phyloP scores from a whole-genome alignment of 2,888 invertebrate species.

The Sinhomidia bicolor region DNA sequence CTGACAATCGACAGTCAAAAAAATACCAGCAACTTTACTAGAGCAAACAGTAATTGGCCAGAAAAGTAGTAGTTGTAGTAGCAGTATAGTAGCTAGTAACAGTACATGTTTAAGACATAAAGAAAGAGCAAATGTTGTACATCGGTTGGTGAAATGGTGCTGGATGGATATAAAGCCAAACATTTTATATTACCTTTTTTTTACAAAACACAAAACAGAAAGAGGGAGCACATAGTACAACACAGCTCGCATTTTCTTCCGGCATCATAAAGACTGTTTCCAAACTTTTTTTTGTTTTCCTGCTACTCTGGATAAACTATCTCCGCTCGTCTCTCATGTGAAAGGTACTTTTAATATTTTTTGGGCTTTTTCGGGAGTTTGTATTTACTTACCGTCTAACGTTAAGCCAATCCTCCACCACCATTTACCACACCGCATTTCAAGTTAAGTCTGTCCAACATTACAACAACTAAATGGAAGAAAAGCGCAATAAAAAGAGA shows the following conservation, averaged over 20 bases:
- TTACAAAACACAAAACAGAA: neutral
- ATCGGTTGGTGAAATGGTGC: neutral
- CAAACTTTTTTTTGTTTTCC: neutral
- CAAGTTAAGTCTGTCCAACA: conserved; percentile 34
- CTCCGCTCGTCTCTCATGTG: neutral
- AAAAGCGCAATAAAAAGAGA: conserved; percentile 30
- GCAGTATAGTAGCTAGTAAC: neutral
- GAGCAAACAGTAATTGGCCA: conserved; percentile 11
- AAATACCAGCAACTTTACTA: neutral
- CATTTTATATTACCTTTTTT: neutral
- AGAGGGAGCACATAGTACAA: too few species aligned
- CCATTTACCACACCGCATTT: conserved; percentile 4
- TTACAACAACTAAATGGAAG: conserved; percentile 1
- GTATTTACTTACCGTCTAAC: neutral
- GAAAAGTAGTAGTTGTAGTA: neutral
- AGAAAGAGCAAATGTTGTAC: neutral
- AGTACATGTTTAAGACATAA: neutral
- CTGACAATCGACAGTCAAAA: conserved; percentile 17
- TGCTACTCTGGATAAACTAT: neutral
- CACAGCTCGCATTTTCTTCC: neutral
- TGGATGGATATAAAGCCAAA: neutral
- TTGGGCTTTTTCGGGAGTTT: neutral
- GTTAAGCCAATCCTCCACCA: conserved; percentile 22
- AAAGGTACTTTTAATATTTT: neutral
- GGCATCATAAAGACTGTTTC: neutral